Conservation (phyloP, 2,888 invertebrate species). For the Galeopsomyia nigrocyanea region DNA sequence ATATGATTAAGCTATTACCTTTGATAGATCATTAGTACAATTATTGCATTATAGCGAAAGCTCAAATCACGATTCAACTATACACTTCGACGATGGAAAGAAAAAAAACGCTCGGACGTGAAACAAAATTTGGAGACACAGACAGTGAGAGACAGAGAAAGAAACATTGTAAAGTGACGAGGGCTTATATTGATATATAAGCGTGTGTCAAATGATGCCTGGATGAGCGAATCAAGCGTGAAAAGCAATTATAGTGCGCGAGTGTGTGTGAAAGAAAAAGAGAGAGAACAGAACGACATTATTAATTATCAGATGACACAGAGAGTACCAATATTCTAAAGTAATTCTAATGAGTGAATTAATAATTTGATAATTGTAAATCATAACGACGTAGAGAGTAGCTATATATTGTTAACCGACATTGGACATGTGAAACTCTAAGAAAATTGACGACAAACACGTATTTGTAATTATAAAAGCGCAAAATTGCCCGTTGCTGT, state of each 20-base stretch:
- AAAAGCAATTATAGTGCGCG: conserved; percentile 46
- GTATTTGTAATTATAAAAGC: conserved; percentile 59
- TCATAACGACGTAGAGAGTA: conserved; percentile 66
- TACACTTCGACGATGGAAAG: conserved; percentile 52
- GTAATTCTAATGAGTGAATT: conserved; percentile 68
- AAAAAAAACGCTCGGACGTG: conserved; percentile 7
- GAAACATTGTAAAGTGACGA: conserved; percentile 17
- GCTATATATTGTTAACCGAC: conserved; percentile 60
- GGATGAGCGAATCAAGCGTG: conserved; percentile 26
- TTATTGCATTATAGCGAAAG: conserved; percentile 61
- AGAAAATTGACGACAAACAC: conserved; percentile 42
- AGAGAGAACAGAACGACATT: conserved; percentile 31
- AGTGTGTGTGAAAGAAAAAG: conserved; percentile 19
- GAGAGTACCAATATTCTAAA: conserved; percentile 69
- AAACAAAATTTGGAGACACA: neutral
- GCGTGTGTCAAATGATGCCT: conserved; percentile 38
- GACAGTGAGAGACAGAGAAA: conserved; percentile 36
- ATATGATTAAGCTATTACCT: conserved; percentile 56
- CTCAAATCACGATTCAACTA: conserved; percentile 68
- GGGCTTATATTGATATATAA: neutral
- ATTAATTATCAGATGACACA: conserved; percentile 58
- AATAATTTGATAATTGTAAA: conserved; percentile 68
- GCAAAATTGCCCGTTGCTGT: conserved; percentile 58
- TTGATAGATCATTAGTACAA: conserved; percentile 56
- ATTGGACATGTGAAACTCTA: conserved; percentile 50